Percentiles rank a stretch among this genome's conserved stretches.
These are phyloP conservation scores for Zaprionus vittiger DNA, from an alignment of 1,140 invertebrate species.

Conservation along the genomic window DNA sequence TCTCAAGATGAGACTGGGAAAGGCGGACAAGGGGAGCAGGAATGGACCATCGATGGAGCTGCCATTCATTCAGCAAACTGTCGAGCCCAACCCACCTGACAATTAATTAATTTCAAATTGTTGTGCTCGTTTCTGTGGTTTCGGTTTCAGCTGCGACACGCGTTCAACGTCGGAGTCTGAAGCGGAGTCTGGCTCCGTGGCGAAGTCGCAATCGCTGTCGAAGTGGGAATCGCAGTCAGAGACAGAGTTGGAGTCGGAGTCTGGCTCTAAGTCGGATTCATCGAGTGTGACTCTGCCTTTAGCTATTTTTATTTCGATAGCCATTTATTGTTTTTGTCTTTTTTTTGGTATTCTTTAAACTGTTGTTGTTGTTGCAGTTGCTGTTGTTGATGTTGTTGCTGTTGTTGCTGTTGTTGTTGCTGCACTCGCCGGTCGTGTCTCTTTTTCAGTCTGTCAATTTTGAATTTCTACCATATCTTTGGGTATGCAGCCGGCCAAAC, in stretches of 20 bases:
- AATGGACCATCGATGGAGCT: not conserved
- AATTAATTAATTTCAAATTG: slow-evolving; percentile 76
- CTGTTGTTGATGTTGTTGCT: slow-evolving; percentile 37
- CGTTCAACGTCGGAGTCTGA: slow-evolving; percentile 11
- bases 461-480: slow-evolving; percentile 69
- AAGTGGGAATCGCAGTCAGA: not conserved
- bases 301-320: slow-evolving; percentile 61
- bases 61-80: slow-evolving; percentile 65
- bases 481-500: slow-evolving; percentile 59
- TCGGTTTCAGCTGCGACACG: slow-evolving; percentile 38
- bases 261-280: slow-evolving; percentile 11
- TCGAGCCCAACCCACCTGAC: slow-evolving; percentile 68
- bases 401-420: slow-evolving; percentile 20
- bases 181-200: not conserved
- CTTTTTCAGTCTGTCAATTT: slow-evolving; percentile 50
- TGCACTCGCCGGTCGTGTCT: slow-evolving; percentile 38
- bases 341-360: not conserved
- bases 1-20: not conserved
- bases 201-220: slow-evolving; percentile 3
- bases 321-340: slow-evolving; percentile 41
- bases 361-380: slow-evolving; percentile 37
- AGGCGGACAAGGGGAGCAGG: not conserved
- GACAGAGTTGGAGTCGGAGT: slow-evolving; percentile 17
- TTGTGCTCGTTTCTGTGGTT: slow-evolving; percentile 35
- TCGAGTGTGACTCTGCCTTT: slow-evolving; percentile 36